Conservation (phyloP, 2,113 vertebrate species). For the Chamaea fasciata region DNA sequence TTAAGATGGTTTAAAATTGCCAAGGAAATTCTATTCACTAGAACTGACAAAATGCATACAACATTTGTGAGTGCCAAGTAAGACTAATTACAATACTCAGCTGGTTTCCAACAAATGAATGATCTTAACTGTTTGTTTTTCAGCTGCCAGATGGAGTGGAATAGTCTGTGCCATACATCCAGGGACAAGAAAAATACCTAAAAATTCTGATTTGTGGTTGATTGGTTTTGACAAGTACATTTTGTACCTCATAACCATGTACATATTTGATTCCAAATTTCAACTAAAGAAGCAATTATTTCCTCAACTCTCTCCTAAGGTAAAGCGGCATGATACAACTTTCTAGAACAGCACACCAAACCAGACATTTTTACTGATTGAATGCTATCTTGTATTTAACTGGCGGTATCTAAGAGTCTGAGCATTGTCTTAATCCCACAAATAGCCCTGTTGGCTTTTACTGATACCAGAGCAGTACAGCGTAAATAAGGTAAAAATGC, state of each 20-base stretch:
- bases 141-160: slow-evolving; percentile 16
- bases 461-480: background rate
- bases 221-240: slow-evolving; percentile 36
- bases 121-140: slow-evolving; percentile 34
- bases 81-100: slow-evolving; percentile 40
- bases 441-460: background rate
- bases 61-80: slow-evolving; percentile 10
- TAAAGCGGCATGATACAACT: background rate
- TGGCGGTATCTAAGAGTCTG: background rate
- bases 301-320: background rate
- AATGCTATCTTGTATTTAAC: background rate
- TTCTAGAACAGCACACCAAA: background rate
- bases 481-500: background rate
- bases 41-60: background rate
- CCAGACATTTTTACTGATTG: background rate
- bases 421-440: background rate
- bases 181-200: slow-evolving; percentile 11
- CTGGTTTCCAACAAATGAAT: slow-evolving; percentile 35
- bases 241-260: background rate
- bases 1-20: slow-evolving; percentile 23
- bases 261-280: background rate
- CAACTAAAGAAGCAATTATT: background rate
- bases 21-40: slow-evolving; percentile 33
- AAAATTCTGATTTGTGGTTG: background rate
- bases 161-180: background rate